Evolutionary conservation across 2,888 invertebrate genomes (phyloP).

Genomic region (Ferdinandea cuprea): DNA sequence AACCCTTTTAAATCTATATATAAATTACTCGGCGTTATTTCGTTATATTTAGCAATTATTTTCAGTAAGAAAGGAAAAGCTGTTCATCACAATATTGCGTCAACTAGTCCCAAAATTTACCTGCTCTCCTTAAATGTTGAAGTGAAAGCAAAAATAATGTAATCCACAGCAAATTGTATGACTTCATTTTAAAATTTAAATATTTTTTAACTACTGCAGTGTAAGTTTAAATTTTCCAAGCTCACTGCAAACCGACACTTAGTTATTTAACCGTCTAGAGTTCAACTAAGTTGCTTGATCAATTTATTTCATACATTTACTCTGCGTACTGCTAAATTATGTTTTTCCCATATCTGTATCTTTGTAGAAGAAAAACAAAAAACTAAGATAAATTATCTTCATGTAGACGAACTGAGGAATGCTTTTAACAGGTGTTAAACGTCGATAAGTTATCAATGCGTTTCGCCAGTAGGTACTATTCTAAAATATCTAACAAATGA

Average conservation of each 20-base stretch:
- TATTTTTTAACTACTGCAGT: too few species aligned
- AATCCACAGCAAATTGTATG: conserved; percentile 34
- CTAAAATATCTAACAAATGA: conserved; percentile 4
- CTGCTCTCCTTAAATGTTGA: conserved; percentile 21
- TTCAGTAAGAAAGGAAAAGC: too few species aligned
- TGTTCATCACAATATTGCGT: too few species aligned
- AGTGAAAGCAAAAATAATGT: conserved; percentile 32
- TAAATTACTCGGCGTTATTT: too few species aligned
- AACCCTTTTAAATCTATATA: too few species aligned
- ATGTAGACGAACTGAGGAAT: conserved; percentile 45
- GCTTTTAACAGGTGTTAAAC: conserved; percentile 50
- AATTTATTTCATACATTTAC: conserved; percentile 1
- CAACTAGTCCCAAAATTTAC: conserved; percentile 27
- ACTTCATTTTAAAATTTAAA: too few species aligned
- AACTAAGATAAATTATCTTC: conserved; percentile 65
- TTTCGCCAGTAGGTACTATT: conserved; percentile 35
- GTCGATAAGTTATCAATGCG: conserved; percentile 34
- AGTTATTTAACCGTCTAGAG: conserved; percentile 25
- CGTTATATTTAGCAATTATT: too few species aligned
- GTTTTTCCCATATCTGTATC: conserved; percentile 40
- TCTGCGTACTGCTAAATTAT: not conserved
- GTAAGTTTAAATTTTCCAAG: not conserved
- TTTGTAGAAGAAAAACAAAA: conserved; percentile 2
- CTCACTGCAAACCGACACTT: not conserved
- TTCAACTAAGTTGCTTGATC: conserved; percentile 30